These are phyloP conservation scores for Onychostruthus taczanowskii DNA, from an alignment of 2,113 vertebrate genomes.

Conservation along the genomic window DNA sequence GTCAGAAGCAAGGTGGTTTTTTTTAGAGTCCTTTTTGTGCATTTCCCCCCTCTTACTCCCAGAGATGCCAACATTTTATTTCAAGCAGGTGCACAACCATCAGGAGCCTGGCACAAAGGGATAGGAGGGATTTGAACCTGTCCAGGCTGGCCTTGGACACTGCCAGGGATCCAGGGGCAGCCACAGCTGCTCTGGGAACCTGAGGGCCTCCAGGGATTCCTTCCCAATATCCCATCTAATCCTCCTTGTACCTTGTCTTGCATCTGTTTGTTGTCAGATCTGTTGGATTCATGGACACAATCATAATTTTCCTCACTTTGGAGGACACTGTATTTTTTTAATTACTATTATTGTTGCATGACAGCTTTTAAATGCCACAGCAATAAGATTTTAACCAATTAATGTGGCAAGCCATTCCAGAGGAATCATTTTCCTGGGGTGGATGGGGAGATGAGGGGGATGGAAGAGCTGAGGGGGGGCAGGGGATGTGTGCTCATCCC, in stretches of 20 bases:
- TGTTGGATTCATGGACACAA: rapidly evolving
- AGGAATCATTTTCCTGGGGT: rapidly evolving
- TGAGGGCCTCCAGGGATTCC: not conserved
- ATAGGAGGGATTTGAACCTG: not conserved
- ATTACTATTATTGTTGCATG: rapidly evolving
- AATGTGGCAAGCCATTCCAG: rapidly evolving
- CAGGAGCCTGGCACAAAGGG: not conserved
- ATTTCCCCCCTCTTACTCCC: not conserved
- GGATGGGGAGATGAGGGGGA: not conserved
- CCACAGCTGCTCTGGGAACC: not conserved
- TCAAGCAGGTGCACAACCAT: not conserved
- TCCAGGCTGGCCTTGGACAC: not conserved
- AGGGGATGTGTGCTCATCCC: not conserved
- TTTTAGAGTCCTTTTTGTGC: not conserved
- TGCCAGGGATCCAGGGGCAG: not conserved
- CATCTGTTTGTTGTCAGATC: not conserved
- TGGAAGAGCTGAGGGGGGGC: not conserved
- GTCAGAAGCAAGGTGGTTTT: not conserved
- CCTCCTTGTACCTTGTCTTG: rapidly evolving
- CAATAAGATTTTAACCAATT: not conserved
- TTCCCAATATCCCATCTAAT: not conserved
- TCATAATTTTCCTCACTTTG: not conserved
- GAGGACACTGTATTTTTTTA: too few species aligned
- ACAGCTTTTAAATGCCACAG: not conserved
- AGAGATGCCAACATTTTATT: not conserved